Evolutionary conservation across 2,797 vertebrate genomes (phyloP).

Genomic region (Argyrosomus regius): DNA sequence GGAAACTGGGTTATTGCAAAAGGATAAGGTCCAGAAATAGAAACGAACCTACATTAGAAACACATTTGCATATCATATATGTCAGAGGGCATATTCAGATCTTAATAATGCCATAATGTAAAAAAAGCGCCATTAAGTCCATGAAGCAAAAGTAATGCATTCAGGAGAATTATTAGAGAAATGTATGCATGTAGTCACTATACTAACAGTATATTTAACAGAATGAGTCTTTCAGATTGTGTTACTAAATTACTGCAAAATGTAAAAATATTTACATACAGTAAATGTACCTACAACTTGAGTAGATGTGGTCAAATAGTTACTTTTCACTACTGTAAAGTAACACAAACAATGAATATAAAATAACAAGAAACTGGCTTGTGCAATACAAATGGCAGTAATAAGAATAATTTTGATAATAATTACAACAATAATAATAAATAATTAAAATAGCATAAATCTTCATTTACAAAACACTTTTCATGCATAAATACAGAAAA

Average conservation of each 20-base stretch:
- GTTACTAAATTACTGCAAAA: not conserved
- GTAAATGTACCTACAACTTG: no score
- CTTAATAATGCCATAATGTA: not conserved
- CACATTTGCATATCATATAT: not conserved
- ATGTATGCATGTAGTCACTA: not conserved
- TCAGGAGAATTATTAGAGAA: not conserved
- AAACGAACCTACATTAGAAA: not conserved
- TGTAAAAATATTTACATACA: no score
- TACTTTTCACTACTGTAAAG: no score
- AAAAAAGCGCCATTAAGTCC: not conserved
- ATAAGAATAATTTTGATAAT: no score
- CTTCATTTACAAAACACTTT: no score
- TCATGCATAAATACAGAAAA: no score
- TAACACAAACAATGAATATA: no score
- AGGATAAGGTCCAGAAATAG: not conserved
- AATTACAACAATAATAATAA: no score
- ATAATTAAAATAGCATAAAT: no score
- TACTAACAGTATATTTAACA: not conserved
- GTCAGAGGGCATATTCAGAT: not conserved
- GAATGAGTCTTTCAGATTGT: not conserved
- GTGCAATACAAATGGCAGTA: no score
- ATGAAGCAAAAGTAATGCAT: not conserved
- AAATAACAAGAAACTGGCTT: no score
- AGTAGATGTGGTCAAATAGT: no score
- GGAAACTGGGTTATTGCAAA: constrained; percentile 13